Evolutionary conservation across 2,797 vertebrate genomes (phyloP), one percentile per base, ranked within the genome.

Genomic region (Phalloptychus januarius): DNA sequence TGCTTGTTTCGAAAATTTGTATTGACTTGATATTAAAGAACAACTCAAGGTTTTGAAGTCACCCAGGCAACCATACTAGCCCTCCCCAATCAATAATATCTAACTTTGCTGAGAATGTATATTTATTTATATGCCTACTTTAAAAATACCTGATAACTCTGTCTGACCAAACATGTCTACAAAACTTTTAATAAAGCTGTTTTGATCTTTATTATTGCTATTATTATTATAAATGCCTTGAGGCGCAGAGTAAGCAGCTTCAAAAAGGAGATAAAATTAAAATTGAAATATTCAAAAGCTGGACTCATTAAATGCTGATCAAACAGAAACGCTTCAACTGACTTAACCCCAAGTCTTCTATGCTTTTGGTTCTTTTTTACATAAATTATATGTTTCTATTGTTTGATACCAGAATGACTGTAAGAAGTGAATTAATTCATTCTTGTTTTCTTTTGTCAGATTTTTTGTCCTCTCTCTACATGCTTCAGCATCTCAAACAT

Each of bases 281-380:
- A 45, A 18, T 10, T 67, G 54, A 56, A 5, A 36, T 72, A 54
- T 46, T 79, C 20, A 84, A 75, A 74, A 33, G 23, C 63, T 33
- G 20, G 54, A 74, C 52, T 38, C 44, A 72, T 54, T 15, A 81
- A 77, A 74, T 46, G 71, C 36, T 74, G 40, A 42, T 28, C 36
- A 61, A 52, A 58, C 11, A 36, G 48, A 50, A 45, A 72, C 61
- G 23, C 15, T 71, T 31, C 48, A 61, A 33, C 36, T 20, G 31
- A 58, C 31, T 74, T 33, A 45, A 54, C 12, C 31, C 12, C 18
- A 16, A 7, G 1, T 23, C 23, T 42, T 38, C 4, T 52, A 72
- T 31, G 28, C 18, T 71, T 79, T 67, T 74, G 40, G 23, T 42
- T 33, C 50, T 50, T 44, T 44, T 72, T 50, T 10, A 44, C 18